Evolutionary conservation across 2,113 vertebrate genomes (phyloP), one percentile per base, ranked within the genome.

Genomic region (Dicrurus megarhynchus): DNA sequence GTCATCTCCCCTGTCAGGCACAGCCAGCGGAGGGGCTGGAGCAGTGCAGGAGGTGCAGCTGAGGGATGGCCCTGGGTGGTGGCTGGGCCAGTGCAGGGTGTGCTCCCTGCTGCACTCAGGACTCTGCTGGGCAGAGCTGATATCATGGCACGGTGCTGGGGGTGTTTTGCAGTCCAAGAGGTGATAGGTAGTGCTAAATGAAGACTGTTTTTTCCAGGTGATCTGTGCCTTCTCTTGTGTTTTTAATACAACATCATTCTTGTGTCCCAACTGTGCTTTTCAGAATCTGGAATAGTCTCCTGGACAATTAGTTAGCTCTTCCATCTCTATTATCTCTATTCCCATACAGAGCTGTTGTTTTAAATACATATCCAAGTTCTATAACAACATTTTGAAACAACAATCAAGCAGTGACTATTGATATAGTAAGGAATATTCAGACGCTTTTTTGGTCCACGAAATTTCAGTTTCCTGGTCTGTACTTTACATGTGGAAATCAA

Each of bases 11-110:
- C 80, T 90, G 95, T 88, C 97, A 91, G 92, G 83, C 70, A 37
- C 67, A 91, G 93, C 73, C 94, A 92, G 90, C 11, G 6, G 74
- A 97, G 97, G 95, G 95, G 95, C 95, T 95, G 86, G 93, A 64
- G 74, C 9, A 7, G 70, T 55, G 85, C 89, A 81, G 94, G 93
- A 88, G 89, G 19, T 78, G 57, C 69, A 55, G 91, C 84, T 87
- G 97, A 67, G 63, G 64, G 77, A 3, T n/a, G 69, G 81, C 80
- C 9, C 4, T n/a, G 61, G 27, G n/a, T 39, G 52, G 44, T 77
- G 86, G 41, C 89, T 1, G 7, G 42, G 37, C 47, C 17, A 20
- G 9, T 0, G 9, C 1, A 2, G 33, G 10, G 33, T 33, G 68
- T 7, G 30, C 39, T 63, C 27, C 32, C 23, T 2, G 8, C 39